phyloP scores from a whole-genome alignment of 2,797 vertebrate genomes.

The Spea hammondii region DNA sequence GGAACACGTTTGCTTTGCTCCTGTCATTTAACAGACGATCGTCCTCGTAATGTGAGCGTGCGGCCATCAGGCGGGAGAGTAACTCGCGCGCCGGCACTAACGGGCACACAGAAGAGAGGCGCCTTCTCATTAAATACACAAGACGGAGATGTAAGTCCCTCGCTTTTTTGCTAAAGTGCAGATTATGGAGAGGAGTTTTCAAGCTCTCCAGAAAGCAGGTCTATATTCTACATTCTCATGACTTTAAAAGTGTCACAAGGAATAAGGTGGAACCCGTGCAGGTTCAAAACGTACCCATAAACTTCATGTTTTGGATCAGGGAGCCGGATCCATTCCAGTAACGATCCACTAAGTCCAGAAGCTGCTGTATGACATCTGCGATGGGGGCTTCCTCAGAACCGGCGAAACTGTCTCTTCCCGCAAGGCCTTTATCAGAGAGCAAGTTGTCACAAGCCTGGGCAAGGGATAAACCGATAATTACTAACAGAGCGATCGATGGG shows the following conservation, averaged over 20 bases:
- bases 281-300: constrained; percentile 61
- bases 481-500: constrained; percentile 29
- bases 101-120: not conserved
- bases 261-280: too few species aligned
- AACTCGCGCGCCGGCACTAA: constrained; percentile 37
- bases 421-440: constrained; percentile 53
- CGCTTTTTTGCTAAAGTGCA: not conserved
- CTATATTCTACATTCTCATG: too few species aligned
- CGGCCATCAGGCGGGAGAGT: constrained; percentile 3
- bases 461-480: constrained; percentile 45
- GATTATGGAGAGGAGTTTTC: too few species aligned
- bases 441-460: constrained; percentile 50
- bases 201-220: too few species aligned
- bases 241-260: too few species aligned
- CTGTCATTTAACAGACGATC: not conserved
- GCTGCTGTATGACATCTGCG: constrained; percentile 60
- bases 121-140: not conserved
- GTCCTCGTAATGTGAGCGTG: not conserved
- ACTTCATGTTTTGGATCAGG: constrained; percentile 68
- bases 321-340: constrained; percentile 68
- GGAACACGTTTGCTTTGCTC: not conserved
- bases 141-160: not conserved
- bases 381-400: constrained; percentile 56
- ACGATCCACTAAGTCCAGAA: constrained; percentile 69
- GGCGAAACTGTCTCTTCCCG: constrained; percentile 49